Base-by-base conservation (phyloP, 2,113 vertebrate species). In the Euleptes europaea region DNA sequence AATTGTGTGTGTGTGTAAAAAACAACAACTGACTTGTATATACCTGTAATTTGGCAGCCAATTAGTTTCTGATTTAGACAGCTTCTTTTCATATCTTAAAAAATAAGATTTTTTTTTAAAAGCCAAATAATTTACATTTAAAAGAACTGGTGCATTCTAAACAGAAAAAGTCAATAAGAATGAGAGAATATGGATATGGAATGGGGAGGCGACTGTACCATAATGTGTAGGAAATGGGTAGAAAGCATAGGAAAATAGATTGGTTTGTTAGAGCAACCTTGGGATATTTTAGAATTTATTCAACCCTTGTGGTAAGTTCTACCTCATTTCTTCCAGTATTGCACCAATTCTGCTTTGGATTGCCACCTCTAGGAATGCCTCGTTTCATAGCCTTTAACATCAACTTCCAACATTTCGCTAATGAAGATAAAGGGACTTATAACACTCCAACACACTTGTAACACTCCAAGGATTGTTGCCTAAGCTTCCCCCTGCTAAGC, bases 51-150 rank as follows among this genome's bases (percentile, higher is more conserved):
- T 94, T 95, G 94, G 92, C 94, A 95, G 94, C 91, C 94, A 96
- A 95, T 96, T 96, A 96, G 91, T 96, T 93, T 96, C 94, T 96
- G 94, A 96, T 96, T 96, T 95, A 96, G 92, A 91, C 93, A 95
- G 91, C 92, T 94, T 75, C 88, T 91, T 89, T 91, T 84, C 82
- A 79, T 85, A 71, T 71, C 89, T 94, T 95, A 86, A 88, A 91
- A 91, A 92, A 83, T 88, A 92, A 86, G 75, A 82, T n/a, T 42
- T 28, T 86, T 90, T 90, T 95, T 93, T 89, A n/a, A n/a, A 94
- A 96, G 95, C 92, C 95, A 94, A 96, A 90, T 86, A 94, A 95
- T 96, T 95, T 96, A 94, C 94, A 96, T 95, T 96, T 95, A 96
- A 96, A 96, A 94, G 93, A 94, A 90, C 90, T 94, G 94, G 93